Evolutionary conservation across 2,888 invertebrate genomes (phyloP).

Genomic region (Tinea pellionella): DNA sequence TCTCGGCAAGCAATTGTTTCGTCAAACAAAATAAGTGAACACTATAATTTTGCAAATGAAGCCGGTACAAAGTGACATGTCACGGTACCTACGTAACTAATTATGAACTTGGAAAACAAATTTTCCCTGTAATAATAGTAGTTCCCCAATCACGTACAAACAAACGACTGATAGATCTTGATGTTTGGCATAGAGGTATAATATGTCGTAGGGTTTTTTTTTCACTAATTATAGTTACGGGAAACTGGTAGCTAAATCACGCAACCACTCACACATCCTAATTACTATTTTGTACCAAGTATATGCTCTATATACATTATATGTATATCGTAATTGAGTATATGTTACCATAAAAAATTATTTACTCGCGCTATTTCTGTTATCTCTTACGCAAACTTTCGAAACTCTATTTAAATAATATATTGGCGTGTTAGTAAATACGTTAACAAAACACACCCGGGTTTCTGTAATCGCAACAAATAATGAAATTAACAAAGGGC

Average conservation of each 20-base stretch:
- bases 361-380: background rate
- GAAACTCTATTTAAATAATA: background rate
- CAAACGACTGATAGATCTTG: too few species aligned
- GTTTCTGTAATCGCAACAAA: background rate
- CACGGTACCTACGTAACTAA: constrained; percentile 9
- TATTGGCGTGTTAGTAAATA: background rate
- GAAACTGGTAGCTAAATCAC: background rate
- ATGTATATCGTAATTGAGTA: too few species aligned
- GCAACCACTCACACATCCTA: background rate
- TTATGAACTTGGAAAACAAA: background rate
- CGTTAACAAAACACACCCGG: background rate
- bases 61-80: background rate
- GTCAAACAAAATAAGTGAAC: background rate
- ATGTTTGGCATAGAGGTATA: too few species aligned
- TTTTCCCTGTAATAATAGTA: background rate
- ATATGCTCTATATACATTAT: too few species aligned
- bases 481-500: constrained; percentile 21
- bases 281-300: too few species aligned
- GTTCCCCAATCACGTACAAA: too few species aligned
- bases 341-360: background rate
- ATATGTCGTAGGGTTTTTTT: too few species aligned
- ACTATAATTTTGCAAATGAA: constrained; percentile 12
- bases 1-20: background rate
- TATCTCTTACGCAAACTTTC: background rate
- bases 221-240: too few species aligned